Base-by-base conservation (phyloP, 2,113 vertebrate species). In the Synodontis membranacea region DNA sequence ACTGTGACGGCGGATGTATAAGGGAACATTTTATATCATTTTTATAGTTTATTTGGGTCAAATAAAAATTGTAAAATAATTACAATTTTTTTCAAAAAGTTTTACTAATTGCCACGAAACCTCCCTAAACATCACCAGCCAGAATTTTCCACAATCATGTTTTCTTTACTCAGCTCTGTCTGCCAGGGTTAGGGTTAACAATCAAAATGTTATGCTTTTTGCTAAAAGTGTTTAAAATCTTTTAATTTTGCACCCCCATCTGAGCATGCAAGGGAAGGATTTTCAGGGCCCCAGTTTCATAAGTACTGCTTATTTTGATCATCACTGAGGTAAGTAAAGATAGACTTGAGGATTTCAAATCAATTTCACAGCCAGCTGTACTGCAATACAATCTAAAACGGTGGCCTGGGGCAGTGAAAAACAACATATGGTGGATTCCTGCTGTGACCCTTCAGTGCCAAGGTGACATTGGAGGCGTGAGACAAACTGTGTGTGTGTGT, bases 371-470 rank as follows among this genome's bases (percentile, higher is more conserved):
- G n/a, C 11, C 39, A 44, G 3, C 68, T 68, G 12, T 19, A 42
- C 14, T 15, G 14, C 25, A 15, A 42, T 75, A 46, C 46, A 46
- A 46, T 44, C 39, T 74, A 44, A 46, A 74, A 74, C 15, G 10
- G 39, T 44, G 42, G 42, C 11, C 23, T 14, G 11, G 42, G 23
- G 72, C 25, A 75, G 42, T 46, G 72, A 44, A 15, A 42, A 15
- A 15, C 31, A 58, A 81, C 54, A 81, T 44, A 81, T 44, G 79
- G 79, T 15, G 54, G 23, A 25, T 81, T 39, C 37, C 79, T 80
- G 79, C 52, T 80, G 78, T 34, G 79, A 39, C 19, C 19, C 79
- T 39, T 25, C 52, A 37, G 54, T 39, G 54, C 79, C 79, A 81
- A 81, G 52, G 79, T 81, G 79, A 60, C 50, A 78, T 34, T 56